These are phyloP conservation scores for Hemistola chrysoprasaria DNA, from an alignment of 2,888 invertebrate species.

Conservation along the genomic window DNA sequence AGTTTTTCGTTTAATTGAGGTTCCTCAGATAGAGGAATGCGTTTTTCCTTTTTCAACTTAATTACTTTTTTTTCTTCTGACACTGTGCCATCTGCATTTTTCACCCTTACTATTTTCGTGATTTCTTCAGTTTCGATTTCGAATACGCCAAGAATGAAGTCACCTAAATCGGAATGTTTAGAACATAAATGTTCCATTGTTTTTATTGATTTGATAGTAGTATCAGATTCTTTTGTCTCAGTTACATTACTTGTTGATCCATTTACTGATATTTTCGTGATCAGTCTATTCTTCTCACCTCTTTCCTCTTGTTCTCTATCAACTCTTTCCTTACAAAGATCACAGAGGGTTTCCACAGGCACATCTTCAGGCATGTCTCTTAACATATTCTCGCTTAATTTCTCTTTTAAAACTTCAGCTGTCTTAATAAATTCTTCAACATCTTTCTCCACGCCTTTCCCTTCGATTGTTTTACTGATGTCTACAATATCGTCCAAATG, in stretches of 20 bases:
- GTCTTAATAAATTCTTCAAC: constrained; percentile 36
- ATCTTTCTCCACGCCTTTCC: constrained; percentile 25
- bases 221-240: background rate
- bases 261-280: no score
- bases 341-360: no score
- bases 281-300: no score
- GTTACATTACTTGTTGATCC: no score
- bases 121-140: constrained; percentile 42
- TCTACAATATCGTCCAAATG: constrained; percentile 36
- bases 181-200: background rate
- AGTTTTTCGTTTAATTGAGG: background rate
- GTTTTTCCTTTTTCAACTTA: constrained; percentile 38
- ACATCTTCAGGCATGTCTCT: no score
- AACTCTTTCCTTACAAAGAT: no score
- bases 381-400: constrained; percentile 18
- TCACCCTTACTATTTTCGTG: constrained; percentile 37
- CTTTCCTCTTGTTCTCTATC: no score
- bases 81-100: constrained; percentile 43
- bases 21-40: constrained; percentile 14
- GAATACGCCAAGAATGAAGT: constrained; percentile 36
- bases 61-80: constrained; percentile 40
- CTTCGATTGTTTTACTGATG: constrained; percentile 33
- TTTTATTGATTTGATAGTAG: background rate
- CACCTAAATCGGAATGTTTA: constrained; percentile 9
- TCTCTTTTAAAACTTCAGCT: constrained; percentile 33